Percentiles rank a stretch among this genome's conserved stretches.
Evolutionary conservation across 2,888 invertebrate species (phyloP).

Genomic region (Rosalia funebris): DNA sequence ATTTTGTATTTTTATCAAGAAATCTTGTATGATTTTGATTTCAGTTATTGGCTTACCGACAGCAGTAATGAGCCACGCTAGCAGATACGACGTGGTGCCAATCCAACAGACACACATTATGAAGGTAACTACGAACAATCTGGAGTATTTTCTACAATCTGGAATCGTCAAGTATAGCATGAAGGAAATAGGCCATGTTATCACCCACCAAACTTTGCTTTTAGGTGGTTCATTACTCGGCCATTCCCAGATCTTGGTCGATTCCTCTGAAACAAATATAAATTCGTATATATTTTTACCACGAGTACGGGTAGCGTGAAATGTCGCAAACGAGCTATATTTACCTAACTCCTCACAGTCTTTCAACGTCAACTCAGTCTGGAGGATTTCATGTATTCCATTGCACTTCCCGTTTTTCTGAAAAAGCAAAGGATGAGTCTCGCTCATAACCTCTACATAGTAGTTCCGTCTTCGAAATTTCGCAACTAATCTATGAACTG

Average conservation of each 20-base stretch:
- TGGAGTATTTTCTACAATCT: constrained; percentile 73
- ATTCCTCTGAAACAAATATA: constrained; percentile 54
- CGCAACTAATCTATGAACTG: constrained; percentile 66
- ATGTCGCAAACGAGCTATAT: constrained; percentile 21
- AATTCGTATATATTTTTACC: no score
- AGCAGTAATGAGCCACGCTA: constrained; percentile 86
- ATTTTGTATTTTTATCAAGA: constrained; percentile 12
- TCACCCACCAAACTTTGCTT: constrained; percentile 68
- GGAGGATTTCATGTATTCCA: constrained; percentile 48
- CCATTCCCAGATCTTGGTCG: constrained; percentile 68
- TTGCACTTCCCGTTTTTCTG: constrained; percentile 45
- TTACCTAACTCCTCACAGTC: constrained; percentile 62
- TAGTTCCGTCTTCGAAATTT: constrained; percentile 65
- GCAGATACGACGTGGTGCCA: constrained; percentile 81
- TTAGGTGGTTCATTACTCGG: constrained; percentile 65
- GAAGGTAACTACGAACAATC: constrained; percentile 76
- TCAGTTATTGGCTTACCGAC: constrained; percentile 71
- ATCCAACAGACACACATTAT: constrained; percentile 86
- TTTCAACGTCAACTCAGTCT: constrained; percentile 59
- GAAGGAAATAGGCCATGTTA: constrained; percentile 81
- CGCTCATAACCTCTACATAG: constrained; percentile 68
- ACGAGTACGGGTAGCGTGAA: background rate
- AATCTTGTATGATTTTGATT: background rate
- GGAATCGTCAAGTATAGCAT: constrained; percentile 80
- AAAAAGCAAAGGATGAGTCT: constrained; percentile 62